These are phyloP conservation scores for Myripristis jacobus DNA, from an alignment of 2,797 vertebrate genomes.

Conservation along the genomic window DNA sequence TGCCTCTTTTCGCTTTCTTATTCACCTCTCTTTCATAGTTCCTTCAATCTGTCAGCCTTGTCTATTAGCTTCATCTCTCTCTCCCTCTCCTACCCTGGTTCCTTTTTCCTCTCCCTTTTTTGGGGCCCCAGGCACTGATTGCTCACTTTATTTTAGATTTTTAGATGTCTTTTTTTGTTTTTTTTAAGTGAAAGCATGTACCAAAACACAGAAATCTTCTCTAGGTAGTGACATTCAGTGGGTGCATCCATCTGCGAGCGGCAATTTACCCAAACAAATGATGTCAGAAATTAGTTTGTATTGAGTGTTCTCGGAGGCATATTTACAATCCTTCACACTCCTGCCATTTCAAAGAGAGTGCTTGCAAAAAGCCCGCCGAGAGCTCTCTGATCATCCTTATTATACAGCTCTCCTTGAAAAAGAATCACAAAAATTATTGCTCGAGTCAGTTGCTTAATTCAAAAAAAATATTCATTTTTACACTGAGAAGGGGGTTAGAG, in stretches of 20 bases:
- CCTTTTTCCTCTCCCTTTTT: slow-evolving; percentile 37
- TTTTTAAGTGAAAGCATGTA: slow-evolving; percentile 34
- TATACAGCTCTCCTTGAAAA: slow-evolving; percentile 19
- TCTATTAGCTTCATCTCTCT: slow-evolving; percentile 13
- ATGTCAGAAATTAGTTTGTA: slow-evolving; percentile 41
- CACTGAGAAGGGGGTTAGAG: not conserved
- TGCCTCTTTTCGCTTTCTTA: slow-evolving; percentile 16
- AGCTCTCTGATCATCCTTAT: slow-evolving; percentile 25
- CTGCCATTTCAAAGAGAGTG: slow-evolving; percentile 28
- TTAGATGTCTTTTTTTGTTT: slow-evolving; percentile 28
- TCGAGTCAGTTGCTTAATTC: slow-evolving; percentile 19
- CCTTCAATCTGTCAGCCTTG: slow-evolving; percentile 35
- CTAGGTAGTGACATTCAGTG: slow-evolving; percentile 35
- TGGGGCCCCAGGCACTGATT: slow-evolving; percentile 41
- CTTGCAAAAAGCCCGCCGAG: slow-evolving; percentile 30
- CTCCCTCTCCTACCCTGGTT: slow-evolving; percentile 2
- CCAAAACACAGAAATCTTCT: slow-evolving; percentile 38
- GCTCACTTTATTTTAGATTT: slow-evolving; percentile 35
- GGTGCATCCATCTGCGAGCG: slow-evolving; percentile 29
- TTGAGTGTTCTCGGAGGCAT: slow-evolving; percentile 36
- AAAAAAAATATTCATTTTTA: slow-evolving; percentile 30
- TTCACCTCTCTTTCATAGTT: slow-evolving; percentile 48
- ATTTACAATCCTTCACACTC: slow-evolving; percentile 33
- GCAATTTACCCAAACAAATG: slow-evolving; percentile 60
- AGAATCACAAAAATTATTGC: slow-evolving; percentile 17